Base-by-base conservation (phyloP, 2,113 vertebrate genomes). In the western clawed frog (Xenopus tropicalis) region DNA sequence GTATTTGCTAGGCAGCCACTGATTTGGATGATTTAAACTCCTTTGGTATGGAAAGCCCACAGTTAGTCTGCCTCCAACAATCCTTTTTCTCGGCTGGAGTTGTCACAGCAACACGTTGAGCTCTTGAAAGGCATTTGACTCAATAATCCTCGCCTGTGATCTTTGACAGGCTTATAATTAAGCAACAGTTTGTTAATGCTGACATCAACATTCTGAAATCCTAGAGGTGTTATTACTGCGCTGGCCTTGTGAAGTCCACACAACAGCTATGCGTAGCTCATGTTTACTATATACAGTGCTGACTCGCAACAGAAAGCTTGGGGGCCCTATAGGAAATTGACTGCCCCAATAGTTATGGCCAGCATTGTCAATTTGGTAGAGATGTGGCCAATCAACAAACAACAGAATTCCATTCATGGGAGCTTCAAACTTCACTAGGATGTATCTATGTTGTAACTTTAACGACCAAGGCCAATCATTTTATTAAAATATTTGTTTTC, bases 101-200 rank as follows among this genome's bases (percentile, higher is more conserved):
- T 87, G 88, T 88, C 91, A 83, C 78, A 80, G 88, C 84, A 92
- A 91, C 90, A 80, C 69, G 79, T 83, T 80, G 82, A 84, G 84
- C 83, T 84, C 89, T 90, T 85, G 82, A 79, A 84, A 89, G 82
- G 89, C 87, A 86, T 88, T 87, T 83, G 46, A 85, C 88, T 83
- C 89, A 90, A 90, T 93, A 90, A 91, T 86, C 84, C 77, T 76
- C 78, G 86, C 82, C 86, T 93, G 90, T 91, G 90, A 91, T 92
- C 89, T 89, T 81, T 59, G 82, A 86, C 88, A 81, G 86, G 86
- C 82, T 83, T 78, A 86, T 86, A 86, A 89, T 86, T 88, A 92
- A 90, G 85, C 84, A 85, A 82, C 86, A 88, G 87, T 88, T 86
- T 87, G 87, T 87, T 86, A 89, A 83, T 75, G 80, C 86, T 87